phyloP scores from a whole-genome alignment of 2,888 invertebrate species.

The Tetragonula carbonaria region DNA sequence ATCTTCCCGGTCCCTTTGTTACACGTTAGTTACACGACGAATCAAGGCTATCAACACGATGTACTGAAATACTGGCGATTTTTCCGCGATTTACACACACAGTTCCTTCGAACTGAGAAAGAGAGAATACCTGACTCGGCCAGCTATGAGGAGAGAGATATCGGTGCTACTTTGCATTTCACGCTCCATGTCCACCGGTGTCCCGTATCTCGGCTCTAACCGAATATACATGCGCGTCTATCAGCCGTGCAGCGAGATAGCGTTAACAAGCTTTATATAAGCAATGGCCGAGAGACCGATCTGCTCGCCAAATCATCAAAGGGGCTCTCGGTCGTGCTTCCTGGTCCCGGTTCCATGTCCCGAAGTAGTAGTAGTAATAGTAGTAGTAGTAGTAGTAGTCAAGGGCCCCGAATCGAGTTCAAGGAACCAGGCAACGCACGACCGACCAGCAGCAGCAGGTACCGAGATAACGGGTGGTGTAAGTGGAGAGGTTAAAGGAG shows the following conservation, averaged over 20 bases:
- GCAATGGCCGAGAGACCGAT: conserved; percentile 59
- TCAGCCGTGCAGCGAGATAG: conserved; percentile 53
- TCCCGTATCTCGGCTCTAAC: conserved; percentile 47
- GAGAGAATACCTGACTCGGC: neutral
- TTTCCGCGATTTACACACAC: neutral
- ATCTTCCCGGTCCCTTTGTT: neutral
- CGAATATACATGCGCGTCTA: conserved; percentile 54
- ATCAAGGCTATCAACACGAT: neutral
- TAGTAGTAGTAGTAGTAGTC: conserved; percentile 6
- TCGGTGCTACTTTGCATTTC: conserved; percentile 47
- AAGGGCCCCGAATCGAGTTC: conserved; percentile 2
- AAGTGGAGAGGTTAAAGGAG: neutral
- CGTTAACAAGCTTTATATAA: conserved; percentile 72
- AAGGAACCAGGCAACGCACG: conserved; percentile 1
- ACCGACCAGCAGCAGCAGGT: neutral
- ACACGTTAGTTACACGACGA: neutral
- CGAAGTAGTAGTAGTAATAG: neutral
- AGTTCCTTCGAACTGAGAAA: neutral
- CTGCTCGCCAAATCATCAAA: conserved; percentile 64
- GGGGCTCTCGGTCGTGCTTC: conserved; percentile 53
- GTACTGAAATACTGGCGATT: neutral
- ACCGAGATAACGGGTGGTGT: neutral
- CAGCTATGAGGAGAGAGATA: conserved; percentile 5
- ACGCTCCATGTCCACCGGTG: conserved; percentile 32
- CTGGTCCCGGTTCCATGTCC: conserved; percentile 38